phyloP scores from a whole-genome alignment of 2,113 vertebrate species.

The Bubo blakistoni region DNA sequence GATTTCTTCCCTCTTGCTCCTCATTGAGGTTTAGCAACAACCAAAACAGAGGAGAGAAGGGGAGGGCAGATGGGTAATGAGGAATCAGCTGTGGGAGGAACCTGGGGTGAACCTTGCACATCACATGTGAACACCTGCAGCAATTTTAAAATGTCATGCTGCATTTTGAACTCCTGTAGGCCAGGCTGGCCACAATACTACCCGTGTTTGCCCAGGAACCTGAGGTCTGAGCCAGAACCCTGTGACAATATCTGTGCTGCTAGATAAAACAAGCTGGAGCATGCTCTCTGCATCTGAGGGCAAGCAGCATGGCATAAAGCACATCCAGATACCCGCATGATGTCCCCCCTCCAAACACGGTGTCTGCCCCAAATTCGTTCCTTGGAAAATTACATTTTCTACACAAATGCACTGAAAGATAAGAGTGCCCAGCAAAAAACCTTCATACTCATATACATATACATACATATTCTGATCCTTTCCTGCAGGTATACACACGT shows the following conservation, averaged over 20 bases:
- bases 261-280: neutral
- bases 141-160: fast-evolving
- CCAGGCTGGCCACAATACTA: neutral
- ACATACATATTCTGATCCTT: neutral
- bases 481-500: neutral
- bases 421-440: neutral
- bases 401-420: neutral
- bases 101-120: neutral
- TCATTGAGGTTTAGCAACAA: neutral
- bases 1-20: neutral
- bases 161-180: neutral
- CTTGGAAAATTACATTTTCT: neutral
- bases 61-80: neutral
- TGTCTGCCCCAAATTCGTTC: neutral
- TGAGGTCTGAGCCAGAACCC: neutral
- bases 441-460: neutral
- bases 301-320: neutral
- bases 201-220: fast-evolving
- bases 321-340: neutral
- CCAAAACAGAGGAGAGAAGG: fast-evolving
- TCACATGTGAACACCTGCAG: neutral
- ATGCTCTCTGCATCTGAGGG: neutral
- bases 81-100: neutral
- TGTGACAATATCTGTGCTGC: neutral
- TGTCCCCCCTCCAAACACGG: neutral